Evolutionary conservation across 2,888 invertebrate species (phyloP).

Genomic region (Ariolimax columbianus): DNA sequence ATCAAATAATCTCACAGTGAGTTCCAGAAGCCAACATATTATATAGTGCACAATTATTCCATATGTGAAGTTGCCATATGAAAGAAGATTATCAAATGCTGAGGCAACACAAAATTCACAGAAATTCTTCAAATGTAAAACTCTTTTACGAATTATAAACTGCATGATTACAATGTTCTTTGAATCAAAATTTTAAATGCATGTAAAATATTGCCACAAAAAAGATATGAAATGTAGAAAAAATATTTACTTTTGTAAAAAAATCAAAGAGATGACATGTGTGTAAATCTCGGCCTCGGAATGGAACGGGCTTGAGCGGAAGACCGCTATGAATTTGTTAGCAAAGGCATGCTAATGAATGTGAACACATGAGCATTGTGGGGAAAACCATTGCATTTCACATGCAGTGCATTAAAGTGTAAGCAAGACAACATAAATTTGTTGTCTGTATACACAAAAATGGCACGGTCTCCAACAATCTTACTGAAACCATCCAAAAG

Average conservation of each 20-base stretch:
- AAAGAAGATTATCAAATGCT: too few species aligned
- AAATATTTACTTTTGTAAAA: too few species aligned
- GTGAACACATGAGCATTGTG: constrained; percentile 2
- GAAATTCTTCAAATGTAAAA: too few species aligned
- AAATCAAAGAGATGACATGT: neutral
- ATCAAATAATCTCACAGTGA: too few species aligned
- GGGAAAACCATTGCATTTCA: neutral
- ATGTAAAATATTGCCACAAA: neutral
- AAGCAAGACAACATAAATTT: neutral
- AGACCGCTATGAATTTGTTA: constrained; percentile 28
- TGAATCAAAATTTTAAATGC: neutral
- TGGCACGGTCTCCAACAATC: neutral
- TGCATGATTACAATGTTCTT: too few species aligned
- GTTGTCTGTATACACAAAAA: neutral
- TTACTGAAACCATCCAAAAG: neutral
- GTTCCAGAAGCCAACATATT: too few species aligned
- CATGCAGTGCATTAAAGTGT: neutral
- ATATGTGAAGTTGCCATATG: too few species aligned
- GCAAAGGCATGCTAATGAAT: neutral
- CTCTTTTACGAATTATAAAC: too few species aligned
- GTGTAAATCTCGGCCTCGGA: constrained; percentile 34
- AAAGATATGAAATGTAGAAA: too few species aligned
- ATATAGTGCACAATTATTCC: too few species aligned
- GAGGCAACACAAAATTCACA: too few species aligned
- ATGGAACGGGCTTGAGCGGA: constrained; percentile 46